These are phyloP conservation scores for Dendrolimus houi DNA, from an alignment of 2,888 invertebrate genomes.

Conservation along the genomic window DNA sequence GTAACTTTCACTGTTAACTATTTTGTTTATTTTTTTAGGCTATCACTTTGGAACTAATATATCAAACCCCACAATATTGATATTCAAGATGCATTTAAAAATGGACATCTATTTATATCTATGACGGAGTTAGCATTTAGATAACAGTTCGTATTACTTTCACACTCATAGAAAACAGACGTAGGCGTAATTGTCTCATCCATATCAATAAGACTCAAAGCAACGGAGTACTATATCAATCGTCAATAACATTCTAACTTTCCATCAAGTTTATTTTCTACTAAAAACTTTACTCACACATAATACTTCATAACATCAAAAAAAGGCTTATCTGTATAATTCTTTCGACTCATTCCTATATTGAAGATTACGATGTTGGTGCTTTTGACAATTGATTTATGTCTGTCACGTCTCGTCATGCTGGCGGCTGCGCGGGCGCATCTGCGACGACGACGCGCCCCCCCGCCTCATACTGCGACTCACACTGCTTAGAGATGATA, in stretches of 20 bases:
- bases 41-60: too few species aligned
- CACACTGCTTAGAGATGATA: slow-evolving; percentile 40
- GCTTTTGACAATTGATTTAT: slow-evolving; percentile 75
- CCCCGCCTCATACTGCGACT: slow-evolving; percentile 29
- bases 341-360: background rate
- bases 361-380: slow-evolving; percentile 2
- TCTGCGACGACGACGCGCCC: slow-evolving; percentile 30
- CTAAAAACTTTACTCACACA: background rate
- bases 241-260: background rate
- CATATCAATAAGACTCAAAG: background rate
- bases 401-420: slow-evolving; percentile 71
- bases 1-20: too few species aligned
- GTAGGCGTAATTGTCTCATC: too few species aligned
- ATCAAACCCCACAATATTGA: too few species aligned
- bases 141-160: background rate
- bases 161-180: background rate
- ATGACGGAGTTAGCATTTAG: too few species aligned
- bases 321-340: slow-evolving; percentile 2
- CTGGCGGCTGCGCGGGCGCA: slow-evolving; percentile 65
- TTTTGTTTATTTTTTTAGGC: too few species aligned
- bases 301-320: background rate
- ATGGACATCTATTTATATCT: too few species aligned
- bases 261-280: background rate
- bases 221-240: background rate
- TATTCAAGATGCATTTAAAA: too few species aligned